A percentile compares a stretch with the other conserved stretches of the same genome.
Evolutionary conservation across 2,113 vertebrate genomes (phyloP).

Genomic region (Calyptomena viridis): DNA sequence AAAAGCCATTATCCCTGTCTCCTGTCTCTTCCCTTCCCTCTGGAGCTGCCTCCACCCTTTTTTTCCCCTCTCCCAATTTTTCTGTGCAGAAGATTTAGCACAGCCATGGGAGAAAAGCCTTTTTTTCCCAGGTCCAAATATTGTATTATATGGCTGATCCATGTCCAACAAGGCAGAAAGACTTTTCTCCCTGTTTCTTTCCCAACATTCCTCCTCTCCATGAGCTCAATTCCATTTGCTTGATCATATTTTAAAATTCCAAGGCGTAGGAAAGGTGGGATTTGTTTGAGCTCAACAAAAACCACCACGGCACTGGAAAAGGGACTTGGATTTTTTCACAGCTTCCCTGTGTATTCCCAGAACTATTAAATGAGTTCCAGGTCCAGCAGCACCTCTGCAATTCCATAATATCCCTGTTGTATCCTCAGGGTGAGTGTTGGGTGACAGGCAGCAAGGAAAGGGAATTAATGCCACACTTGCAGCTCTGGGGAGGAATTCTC

Average conservation of each 20-base stretch:
- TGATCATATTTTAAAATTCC: not conserved
- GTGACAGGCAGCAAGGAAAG: not conserved
- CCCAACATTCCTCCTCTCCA: not conserved
- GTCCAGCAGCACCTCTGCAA: not conserved
- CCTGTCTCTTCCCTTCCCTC: not conserved
- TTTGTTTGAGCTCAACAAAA: not conserved
- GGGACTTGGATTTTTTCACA: not conserved
- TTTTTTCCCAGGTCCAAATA: not conserved
- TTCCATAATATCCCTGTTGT: not conserved
- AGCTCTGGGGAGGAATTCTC: not conserved
- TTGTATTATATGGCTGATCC: no score
- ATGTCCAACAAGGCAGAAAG: not conserved
- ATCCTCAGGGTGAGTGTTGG: not conserved
- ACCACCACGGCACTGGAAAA: rapidly evolving
- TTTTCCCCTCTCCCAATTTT: not conserved
- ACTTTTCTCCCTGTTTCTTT: not conserved
- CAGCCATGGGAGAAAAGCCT: not conserved
- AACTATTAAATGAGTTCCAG: not conserved
- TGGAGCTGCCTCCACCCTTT: not conserved
- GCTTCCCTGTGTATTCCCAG: not conserved
- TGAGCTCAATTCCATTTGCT: not conserved
- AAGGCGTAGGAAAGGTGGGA: not conserved
- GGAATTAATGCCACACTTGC: not conserved
- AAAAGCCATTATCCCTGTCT: not conserved
- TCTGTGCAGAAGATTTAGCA: not conserved